A percentile compares a stretch with the other conserved stretches of the same genome.
phyloP scores from a whole-genome alignment of 2,797 vertebrate species.

The Cygnus olor region DNA sequence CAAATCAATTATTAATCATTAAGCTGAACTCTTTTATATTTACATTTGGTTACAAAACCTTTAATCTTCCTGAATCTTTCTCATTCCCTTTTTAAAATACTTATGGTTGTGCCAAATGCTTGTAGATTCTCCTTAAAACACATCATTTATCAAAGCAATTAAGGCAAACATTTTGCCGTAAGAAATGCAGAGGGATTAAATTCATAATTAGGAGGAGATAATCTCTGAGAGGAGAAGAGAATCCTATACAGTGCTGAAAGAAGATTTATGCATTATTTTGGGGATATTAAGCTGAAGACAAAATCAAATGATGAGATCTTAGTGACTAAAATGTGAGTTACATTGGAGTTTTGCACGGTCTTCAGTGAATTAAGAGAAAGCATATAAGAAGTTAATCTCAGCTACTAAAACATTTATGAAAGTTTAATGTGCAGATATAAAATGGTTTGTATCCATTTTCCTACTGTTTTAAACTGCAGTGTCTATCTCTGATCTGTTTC shows the following conservation, averaged over 20 bases:
- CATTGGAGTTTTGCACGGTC: not conserved
- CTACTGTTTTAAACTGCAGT: not conserved
- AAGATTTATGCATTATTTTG: not conserved
- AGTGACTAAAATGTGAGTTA: not conserved
- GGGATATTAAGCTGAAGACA: not conserved
- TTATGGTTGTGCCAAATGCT: not conserved
- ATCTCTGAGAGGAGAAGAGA: not conserved
- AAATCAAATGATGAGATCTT: not conserved
- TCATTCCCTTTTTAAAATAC: not conserved
- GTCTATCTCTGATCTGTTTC: not conserved
- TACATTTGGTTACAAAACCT: not conserved
- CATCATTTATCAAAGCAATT: not conserved
- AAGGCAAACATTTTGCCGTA: not conserved
- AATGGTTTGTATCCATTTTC: not conserved
- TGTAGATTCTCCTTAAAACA: not conserved
- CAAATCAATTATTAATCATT: slow-evolving; percentile 13
- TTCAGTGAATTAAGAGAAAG: not conserved
- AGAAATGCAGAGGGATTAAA: not conserved
- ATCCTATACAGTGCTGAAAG: not conserved
- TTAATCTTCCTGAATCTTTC: not conserved
- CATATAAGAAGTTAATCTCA: not conserved
- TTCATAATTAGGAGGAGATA: slow-evolving; percentile 5
- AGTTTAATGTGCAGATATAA: not conserved
- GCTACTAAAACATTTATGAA: not conserved
- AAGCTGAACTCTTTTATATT: not conserved